These are phyloP conservation scores for Poeciliopsis turneri DNA, from an alignment of 2,797 vertebrate genomes.

Conservation along the genomic window DNA sequence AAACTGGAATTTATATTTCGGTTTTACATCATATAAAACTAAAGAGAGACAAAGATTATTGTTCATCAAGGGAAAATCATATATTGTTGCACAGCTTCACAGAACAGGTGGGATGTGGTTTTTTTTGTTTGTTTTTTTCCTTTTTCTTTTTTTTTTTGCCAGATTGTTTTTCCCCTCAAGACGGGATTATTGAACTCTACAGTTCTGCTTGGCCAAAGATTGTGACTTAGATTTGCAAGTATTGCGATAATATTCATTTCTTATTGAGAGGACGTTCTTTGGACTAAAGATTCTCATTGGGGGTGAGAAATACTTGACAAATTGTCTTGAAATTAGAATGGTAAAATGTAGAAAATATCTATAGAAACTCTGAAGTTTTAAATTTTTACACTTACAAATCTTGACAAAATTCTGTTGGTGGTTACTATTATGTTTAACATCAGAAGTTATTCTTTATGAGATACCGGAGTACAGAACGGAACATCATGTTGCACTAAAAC, in stretches of 20 bases:
- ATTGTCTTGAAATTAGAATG: background rate
- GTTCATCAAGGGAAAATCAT: constrained; percentile 42
- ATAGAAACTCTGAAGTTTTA: too few species aligned
- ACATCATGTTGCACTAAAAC: background rate
- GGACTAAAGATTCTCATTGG: background rate
- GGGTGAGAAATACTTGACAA: background rate
- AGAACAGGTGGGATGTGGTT: background rate
- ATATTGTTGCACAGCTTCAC: constrained; percentile 43
- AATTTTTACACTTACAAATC: too few species aligned
- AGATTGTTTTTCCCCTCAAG: too few species aligned
- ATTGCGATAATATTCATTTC: constrained; percentile 14
- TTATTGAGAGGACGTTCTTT: constrained; percentile 5
- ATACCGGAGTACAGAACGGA: too few species aligned
- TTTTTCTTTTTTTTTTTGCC: too few species aligned
- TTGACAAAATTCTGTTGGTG: background rate
- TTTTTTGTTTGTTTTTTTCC: too few species aligned
- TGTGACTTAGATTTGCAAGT: background rate
- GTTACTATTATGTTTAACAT: background rate
- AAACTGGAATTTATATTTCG: constrained; percentile 36
- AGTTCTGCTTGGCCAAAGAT: too few species aligned
- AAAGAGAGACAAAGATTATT: constrained; percentile 27
- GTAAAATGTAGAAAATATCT: too few species aligned
- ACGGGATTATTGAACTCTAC: too few species aligned
- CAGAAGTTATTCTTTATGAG: background rate
- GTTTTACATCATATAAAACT: constrained; percentile 25